Conservation (phyloP, 1,140 invertebrate genomes). For the Drosophila truncata region DNA sequence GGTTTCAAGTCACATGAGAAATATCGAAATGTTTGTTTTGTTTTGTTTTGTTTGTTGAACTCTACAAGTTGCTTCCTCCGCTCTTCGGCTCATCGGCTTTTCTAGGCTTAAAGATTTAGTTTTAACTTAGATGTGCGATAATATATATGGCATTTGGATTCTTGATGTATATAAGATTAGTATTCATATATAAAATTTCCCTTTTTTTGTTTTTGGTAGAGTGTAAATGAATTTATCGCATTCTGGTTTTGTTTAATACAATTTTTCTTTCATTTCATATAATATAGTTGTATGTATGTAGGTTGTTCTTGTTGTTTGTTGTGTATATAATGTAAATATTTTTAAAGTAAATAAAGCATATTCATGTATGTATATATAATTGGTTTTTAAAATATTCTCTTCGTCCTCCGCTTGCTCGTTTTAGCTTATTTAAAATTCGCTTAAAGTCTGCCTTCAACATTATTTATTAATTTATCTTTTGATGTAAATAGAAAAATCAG, state of each 20-base stretch:
- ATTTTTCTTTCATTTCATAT: slow-evolving; percentile 43
- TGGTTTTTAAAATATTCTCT: slow-evolving; percentile 70
- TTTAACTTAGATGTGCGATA: slow-evolving; percentile 53
- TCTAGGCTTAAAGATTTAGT: slow-evolving; percentile 23
- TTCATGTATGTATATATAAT: slow-evolving; percentile 75
- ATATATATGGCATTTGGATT: slow-evolving; percentile 45
- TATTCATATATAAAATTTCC: slow-evolving; percentile 68
- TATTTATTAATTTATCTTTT: slow-evolving; percentile 34
- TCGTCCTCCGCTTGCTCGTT: slow-evolving; percentile 24
- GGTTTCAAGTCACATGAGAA: slow-evolving; percentile 77
- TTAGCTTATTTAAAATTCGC: slow-evolving; percentile 76
- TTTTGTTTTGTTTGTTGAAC: slow-evolving; percentile 19
- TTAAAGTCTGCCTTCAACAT: slow-evolving; percentile 81
- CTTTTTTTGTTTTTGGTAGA: slow-evolving; percentile 47
- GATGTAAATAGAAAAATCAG: slow-evolving; percentile 82
- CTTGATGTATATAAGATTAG: slow-evolving; percentile 63
- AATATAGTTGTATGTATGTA: slow-evolving; percentile 55
- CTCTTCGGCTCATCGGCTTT: slow-evolving; percentile 9
- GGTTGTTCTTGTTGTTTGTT: slow-evolving; percentile 24
- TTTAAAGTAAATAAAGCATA: slow-evolving; percentile 83
- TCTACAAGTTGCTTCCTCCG: slow-evolving; percentile 29
- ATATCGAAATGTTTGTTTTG: slow-evolving; percentile 44
- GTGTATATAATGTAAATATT: slow-evolving; percentile 72
- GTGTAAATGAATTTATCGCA: slow-evolving; percentile 79
- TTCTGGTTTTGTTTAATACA: slow-evolving; percentile 59